Evolutionary conservation across 2,113 vertebrate genomes (phyloP), one percentile per base, ranked within the genome.

Genomic region (Elephantulus edwardii): DNA sequence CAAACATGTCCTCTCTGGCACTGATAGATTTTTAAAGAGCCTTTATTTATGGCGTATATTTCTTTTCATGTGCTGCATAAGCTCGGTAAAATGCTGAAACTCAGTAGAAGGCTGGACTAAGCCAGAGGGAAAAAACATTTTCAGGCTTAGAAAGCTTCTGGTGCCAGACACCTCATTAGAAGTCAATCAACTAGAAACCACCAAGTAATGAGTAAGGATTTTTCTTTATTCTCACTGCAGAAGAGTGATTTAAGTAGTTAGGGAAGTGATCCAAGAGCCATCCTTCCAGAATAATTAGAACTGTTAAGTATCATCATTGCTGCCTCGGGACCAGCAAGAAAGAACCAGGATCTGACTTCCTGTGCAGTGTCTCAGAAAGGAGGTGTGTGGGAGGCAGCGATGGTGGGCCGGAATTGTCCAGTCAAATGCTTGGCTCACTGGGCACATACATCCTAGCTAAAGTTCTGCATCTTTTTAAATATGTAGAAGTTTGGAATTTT

Each of bases 121-220:
- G 44, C 74, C 54, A 70, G 90, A 10, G 16, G 4, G 11, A 66
- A n/a, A 75, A 83, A 70, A n/a, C 3, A 56, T 71, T 83, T 82
- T 68, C 68, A 62, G 16, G 1, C 33, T 33, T 5, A 13, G 48
- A 8, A 13, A 13, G 12, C 26, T 50, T 1, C 19, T 44, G 30
- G 42, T n/a, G 64, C 42, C 70, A 90, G 75, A 89, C n/a, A 9
- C 3, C 19, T 82, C 81, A 74, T 75, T 58, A 68, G 22, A 78
- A 91, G 44, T 87, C 78, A 74, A 62, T 87, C 64, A 89, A 78
- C 38, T 81, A 68, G 64, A 91, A 76, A 82, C 54, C 35, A n/a
- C 33, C 9, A 66, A 46, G 26, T 76, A 66, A 1, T 52, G 52
- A 80, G 2, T n/a, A n/a, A 89, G 42, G 20, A 71, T 70, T 85